These are phyloP conservation scores for Perccottus glenii DNA, from an alignment of 2,113 vertebrate genomes.

Conservation along the genomic window DNA sequence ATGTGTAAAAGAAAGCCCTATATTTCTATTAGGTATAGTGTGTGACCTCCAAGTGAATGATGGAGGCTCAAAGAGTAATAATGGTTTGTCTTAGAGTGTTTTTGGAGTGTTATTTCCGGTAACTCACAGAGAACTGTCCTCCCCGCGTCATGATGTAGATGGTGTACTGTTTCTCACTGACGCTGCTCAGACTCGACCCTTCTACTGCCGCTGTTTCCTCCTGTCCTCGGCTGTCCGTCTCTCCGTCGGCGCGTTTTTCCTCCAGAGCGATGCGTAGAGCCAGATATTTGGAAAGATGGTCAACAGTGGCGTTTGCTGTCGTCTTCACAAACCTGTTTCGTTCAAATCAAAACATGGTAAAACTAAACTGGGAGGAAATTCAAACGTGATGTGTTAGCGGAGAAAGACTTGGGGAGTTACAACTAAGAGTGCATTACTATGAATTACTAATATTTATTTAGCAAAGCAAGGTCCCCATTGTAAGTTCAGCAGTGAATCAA, in stretches of 20 bases:
- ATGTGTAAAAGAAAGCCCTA: no score
- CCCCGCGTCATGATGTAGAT: slow-evolving; percentile 87
- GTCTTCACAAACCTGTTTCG: slow-evolving; percentile 86
- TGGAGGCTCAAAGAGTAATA: no score
- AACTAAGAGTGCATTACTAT: no score
- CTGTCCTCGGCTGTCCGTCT: slow-evolving; percentile 41
- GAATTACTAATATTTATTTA: no score
- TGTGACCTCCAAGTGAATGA: no score
- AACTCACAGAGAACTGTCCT: slow-evolving; percentile 86
- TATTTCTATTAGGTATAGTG: no score
- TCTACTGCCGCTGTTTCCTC: slow-evolving; percentile 26
- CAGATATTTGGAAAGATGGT: slow-evolving; percentile 90
- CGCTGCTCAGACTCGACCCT: slow-evolving; percentile 44
- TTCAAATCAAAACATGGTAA: neutral
- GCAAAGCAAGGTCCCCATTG: no score
- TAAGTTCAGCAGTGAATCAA: no score
- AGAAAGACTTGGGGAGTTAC: no score
- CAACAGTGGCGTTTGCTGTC: slow-evolving; percentile 89
- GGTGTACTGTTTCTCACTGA: slow-evolving; percentile 91
- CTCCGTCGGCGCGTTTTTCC: slow-evolving; percentile 66
- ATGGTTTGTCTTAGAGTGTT: no score
- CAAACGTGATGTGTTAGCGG: no score
- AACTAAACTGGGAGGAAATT: no score
- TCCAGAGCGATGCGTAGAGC: slow-evolving; percentile 89
- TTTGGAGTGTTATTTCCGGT: neutral